Percentiles rank a stretch among this genome's conserved stretches.
Conservation (phyloP, 2,888 invertebrate genomes). For the Podabrus alpinus region DNA sequence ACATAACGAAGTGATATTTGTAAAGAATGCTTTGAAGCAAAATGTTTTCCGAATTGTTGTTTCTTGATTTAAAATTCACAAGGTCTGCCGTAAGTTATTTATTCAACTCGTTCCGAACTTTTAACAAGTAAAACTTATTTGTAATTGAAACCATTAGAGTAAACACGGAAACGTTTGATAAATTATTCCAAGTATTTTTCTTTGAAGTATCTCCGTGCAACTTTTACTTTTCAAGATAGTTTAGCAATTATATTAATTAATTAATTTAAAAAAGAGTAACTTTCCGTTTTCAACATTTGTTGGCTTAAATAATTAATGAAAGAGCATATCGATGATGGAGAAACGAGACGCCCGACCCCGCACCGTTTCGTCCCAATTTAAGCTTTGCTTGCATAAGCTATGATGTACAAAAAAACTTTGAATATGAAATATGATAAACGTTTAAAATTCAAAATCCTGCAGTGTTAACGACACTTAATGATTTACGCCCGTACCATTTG, state of each 20-base stretch:
- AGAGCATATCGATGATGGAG: not conserved
- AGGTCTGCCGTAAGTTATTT: not conserved
- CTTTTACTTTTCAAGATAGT: not conserved
- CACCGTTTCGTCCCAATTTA: not conserved
- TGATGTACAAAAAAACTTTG: not conserved
- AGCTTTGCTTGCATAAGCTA: not conserved
- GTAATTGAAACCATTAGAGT: not conserved
- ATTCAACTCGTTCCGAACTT: not conserved
- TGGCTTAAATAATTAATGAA: not conserved
- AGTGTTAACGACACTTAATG: constrained; percentile 37
- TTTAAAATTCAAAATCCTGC: constrained; percentile 36
- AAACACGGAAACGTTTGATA: not conserved
- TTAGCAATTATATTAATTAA: not conserved
- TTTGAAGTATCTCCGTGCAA: not conserved
- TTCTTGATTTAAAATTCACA: not conserved
- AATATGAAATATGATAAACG: not conserved
- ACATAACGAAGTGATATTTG: not conserved
- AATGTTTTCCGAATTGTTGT: not conserved
- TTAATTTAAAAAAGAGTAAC: not conserved
- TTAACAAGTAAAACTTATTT: not conserved
- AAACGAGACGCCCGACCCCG: no score
- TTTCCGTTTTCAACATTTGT: not conserved
- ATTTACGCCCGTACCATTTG: constrained; percentile 32
- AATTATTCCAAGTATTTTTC: not conserved
- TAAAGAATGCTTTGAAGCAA: not conserved